A percentile compares a stretch with the other conserved stretches of the same genome.
phyloP scores from a whole-genome alignment of 2,797 vertebrate genomes.

The Microtus agrestis region DNA sequence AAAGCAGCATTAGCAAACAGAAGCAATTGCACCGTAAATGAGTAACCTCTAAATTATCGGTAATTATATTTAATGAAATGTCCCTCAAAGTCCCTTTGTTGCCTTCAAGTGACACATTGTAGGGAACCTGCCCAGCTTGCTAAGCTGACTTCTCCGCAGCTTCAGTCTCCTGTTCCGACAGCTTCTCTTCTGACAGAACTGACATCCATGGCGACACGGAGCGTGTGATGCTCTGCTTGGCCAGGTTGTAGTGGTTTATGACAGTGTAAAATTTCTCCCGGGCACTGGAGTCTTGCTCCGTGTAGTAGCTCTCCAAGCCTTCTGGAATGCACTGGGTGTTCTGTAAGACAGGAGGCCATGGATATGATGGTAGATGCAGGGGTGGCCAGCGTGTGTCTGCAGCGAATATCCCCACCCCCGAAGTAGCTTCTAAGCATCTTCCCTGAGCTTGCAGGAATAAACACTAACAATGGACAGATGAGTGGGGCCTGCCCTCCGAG shows the following conservation, averaged over 20 bases:
- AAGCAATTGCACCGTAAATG: conserved; percentile 90
- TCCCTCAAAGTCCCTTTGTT: conserved; percentile 88
- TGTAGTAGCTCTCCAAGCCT: conserved; percentile 94
- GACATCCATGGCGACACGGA: conserved; percentile 97
- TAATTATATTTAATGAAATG: conserved; percentile 86
- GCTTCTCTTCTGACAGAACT: conserved; percentile 96
- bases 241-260: conserved; percentile 97
- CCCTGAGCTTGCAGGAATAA: neutral
- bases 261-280: conserved; percentile 96
- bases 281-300: conserved; percentile 93
- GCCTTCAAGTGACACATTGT: conserved; percentile 82
- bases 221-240: conserved; percentile 96
- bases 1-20: conserved; percentile 90
- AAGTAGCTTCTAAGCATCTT: neutral
- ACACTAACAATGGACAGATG: neutral
- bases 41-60: conserved; percentile 89
- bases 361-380: accelerated
- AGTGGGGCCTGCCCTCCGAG: accelerated
- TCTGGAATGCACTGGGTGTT: conserved; percentile 95
- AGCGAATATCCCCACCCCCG: too few relatives aligned
- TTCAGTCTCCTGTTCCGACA: conserved; percentile 96
- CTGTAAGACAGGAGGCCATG: conserved; percentile 84
- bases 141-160: conserved; percentile 95
- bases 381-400: accelerated
- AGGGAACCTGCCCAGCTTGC: conserved; percentile 73